Conservation (phyloP, 2,888 invertebrate species). For the Tipula helvola region DNA sequence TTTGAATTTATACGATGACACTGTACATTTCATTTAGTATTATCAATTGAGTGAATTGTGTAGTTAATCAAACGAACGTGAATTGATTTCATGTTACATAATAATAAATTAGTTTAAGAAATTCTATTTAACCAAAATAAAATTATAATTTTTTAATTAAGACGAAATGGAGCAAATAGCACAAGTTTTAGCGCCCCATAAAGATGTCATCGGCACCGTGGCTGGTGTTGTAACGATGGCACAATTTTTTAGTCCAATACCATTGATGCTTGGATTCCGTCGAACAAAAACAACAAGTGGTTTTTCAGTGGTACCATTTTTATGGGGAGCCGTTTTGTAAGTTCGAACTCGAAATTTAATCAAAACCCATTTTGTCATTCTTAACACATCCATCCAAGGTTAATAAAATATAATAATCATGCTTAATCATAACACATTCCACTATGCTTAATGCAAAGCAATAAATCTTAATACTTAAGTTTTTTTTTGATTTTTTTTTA, state of each 20-base stretch:
- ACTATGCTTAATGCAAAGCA: not conserved
- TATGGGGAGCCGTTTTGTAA: constrained; percentile 67
- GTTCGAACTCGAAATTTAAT: constrained; percentile 29
- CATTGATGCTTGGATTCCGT: constrained; percentile 61
- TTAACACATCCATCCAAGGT: constrained; percentile 11
- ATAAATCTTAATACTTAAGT: no score
- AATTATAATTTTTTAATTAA: no score
- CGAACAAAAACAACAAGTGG: constrained; percentile 52
- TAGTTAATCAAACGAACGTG: not conserved
- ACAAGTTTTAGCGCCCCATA: constrained; percentile 47
- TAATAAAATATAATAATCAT: not conserved
- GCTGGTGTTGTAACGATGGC: constrained; percentile 66
- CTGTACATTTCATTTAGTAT: not conserved
- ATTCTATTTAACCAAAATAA: not conserved
- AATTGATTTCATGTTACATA: not conserved
- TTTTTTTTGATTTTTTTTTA: constrained; percentile 26
- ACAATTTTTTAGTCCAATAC: constrained; percentile 70
- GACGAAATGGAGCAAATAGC: constrained; percentile 40
- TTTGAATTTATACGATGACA: not conserved
- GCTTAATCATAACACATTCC: constrained; percentile 6
- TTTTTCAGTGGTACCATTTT: constrained; percentile 54
- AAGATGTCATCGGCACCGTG: constrained; percentile 49
- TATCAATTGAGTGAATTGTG: not conserved
- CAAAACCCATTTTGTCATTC: constrained; percentile 14
- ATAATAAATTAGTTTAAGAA: not conserved